Evolutionary conservation across 2,113 vertebrate species (phyloP).

Genomic region (Eudorcas thomsonii): DNA sequence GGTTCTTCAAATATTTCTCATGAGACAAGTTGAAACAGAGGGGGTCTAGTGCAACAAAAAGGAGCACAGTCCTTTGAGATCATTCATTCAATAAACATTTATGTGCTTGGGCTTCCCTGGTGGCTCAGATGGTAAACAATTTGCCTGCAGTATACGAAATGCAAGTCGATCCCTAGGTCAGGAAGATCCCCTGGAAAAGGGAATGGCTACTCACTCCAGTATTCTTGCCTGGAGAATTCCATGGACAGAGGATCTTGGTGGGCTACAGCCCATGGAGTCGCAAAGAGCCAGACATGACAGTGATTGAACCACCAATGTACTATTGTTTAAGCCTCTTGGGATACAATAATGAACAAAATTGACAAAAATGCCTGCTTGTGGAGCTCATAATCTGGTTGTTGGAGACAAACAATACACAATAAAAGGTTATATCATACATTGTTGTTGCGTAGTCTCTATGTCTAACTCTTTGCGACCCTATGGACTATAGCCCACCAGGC

Average conservation of each 20-base stretch:
- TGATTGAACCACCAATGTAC: background rate
- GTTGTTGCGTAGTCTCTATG: background rate
- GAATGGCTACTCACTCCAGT: background rate
- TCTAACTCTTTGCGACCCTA: background rate
- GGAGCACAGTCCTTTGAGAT: background rate
- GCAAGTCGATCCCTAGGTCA: background rate
- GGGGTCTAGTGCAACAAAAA: background rate
- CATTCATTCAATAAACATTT: background rate
- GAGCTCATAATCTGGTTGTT: background rate
- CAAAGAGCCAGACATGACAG: background rate
- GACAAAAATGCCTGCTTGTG: background rate
- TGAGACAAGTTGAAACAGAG: background rate
- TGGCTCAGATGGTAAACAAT: background rate
- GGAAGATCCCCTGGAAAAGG: background rate
- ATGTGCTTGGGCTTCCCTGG: background rate
- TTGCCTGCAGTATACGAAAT: rapidly evolving
- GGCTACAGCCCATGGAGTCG: background rate
- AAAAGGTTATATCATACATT: background rate
- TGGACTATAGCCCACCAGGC: background rate
- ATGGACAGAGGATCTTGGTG: background rate
- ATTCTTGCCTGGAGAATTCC: background rate
- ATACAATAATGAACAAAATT: background rate
- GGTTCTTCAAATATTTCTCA: background rate
- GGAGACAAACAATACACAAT: background rate
- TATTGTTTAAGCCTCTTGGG: background rate